Percentiles rank a stretch among this genome's conserved stretches.
Conservation (phyloP, 2,888 invertebrate genomes). For the Leptopilina myrica region DNA sequence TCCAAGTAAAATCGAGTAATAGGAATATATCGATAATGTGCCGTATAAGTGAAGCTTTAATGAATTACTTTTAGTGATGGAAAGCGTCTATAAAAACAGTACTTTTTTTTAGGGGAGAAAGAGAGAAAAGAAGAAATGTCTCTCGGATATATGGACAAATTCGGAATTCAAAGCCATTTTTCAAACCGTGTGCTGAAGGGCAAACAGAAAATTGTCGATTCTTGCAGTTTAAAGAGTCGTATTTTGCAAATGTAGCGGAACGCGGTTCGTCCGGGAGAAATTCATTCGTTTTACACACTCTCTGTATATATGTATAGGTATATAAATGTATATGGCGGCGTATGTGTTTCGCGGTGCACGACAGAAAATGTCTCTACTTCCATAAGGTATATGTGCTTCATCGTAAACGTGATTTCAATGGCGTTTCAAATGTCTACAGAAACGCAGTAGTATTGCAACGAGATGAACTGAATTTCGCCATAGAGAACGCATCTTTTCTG, state of each 20-base stretch:
- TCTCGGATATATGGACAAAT: neutral
- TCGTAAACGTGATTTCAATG: constrained; percentile 52
- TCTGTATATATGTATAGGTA: no score
- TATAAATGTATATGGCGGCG: neutral
- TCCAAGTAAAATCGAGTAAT: no score
- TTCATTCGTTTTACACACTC: constrained; percentile 9
- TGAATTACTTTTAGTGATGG: neutral
- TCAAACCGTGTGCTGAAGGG: neutral
- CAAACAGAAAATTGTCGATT: constrained; percentile 27
- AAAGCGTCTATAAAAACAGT: neutral
- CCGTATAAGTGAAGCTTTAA: no score
- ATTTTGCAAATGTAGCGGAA: constrained; percentile 30
- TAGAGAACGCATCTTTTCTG: constrained; percentile 5
- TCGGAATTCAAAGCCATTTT: constrained; percentile 1
- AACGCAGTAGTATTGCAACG: constrained; percentile 1
- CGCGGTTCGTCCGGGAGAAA: constrained; percentile 23
- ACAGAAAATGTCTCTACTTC: constrained; percentile 45
- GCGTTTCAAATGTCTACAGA: constrained; percentile 36
- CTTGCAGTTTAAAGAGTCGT: constrained; percentile 35
- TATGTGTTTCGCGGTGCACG: constrained; percentile 38
- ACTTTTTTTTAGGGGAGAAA: no score
- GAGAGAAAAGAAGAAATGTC: neutral
- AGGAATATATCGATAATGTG: no score
- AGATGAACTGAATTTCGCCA: constrained; percentile 21
- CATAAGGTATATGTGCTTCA: constrained; percentile 45